Base-by-base conservation (phyloP, 2,797 vertebrate species). In the Ctenochaetus hawaiiensis region DNA sequence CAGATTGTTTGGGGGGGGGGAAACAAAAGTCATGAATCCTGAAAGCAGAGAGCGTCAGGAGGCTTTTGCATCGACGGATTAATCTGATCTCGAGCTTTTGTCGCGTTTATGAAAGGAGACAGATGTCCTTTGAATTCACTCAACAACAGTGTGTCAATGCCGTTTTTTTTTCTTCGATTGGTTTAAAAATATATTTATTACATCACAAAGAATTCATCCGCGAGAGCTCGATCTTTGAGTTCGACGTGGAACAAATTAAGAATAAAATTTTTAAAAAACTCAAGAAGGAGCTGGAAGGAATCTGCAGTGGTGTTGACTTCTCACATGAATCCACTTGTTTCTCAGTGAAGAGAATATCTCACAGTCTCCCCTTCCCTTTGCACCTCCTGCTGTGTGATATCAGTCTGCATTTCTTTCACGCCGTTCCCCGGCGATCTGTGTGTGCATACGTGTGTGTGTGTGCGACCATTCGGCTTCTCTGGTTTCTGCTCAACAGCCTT, bases 301-400 rank as follows among this genome's bases (percentile, higher is more conserved):
- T 66, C 71, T 51, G 67, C 64, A 47, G 63, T 34, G 13, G 22
- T 23, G 23, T 26, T 22, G 41, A 49, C 16, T 67, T 60, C 49
- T 44, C 8, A 0, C 63, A 69, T 59, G 54, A 85, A 83, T 81
- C 53, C 69, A 65, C 58, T 59, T 75, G 75, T 44, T 0, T 75
- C 65, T 75, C 59, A 57, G 37, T 72, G 14, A 75, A 67, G 66
- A 73, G 66, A 73, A 80, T 62, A 67, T 73, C 52, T 67, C 41
- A 41, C 61, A 26, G 66, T 61, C 69, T 71, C 58, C 54, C 22
- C 64, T 71, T 77, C 61, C 43, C 58, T 65, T 26, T 84, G 53
- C 72, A 76, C 69, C 76, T 67, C 48, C 73, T 80, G 74, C 20
- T 56, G 76, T 83, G 82, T 76, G 80, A 83, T 85, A 43, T 79